Percentiles rank a stretch among this genome's conserved stretches.
These are phyloP conservation scores for Ornithorhynchus anatinus DNA, from an alignment of 2,113 vertebrate species.

Conservation along the genomic window DNA sequence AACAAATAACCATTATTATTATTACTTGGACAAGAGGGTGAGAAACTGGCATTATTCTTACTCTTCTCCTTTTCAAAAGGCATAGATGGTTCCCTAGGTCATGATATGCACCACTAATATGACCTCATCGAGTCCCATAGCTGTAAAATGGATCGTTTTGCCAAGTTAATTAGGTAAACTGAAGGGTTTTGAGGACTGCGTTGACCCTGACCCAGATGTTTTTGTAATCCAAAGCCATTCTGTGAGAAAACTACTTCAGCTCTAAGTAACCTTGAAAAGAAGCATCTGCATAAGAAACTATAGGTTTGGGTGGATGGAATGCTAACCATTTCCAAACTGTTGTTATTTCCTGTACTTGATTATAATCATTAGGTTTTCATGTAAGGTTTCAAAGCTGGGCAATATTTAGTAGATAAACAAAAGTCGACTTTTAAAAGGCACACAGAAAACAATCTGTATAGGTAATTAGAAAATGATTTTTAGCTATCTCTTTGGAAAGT, in stretches of 20 bases:
- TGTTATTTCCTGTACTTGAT: conserved; percentile 39
- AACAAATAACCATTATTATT: no score
- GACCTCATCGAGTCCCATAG: conserved; percentile 33
- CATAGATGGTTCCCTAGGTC: conserved; percentile 53
- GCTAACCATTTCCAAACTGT: conserved; percentile 26
- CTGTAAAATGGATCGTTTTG: conserved; percentile 36
- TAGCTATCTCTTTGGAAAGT: no score
- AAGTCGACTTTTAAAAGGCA: no score
- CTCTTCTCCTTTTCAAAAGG: conserved; percentile 16
- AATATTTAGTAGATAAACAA: conserved; percentile 4
- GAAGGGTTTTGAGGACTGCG: conserved; percentile 32
- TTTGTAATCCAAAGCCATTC: conserved; percentile 27
- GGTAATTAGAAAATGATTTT: no score
- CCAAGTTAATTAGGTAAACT: conserved; percentile 43
- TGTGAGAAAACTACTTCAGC: conserved; percentile 31
- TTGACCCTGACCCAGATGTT: conserved; percentile 20
- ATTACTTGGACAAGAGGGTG: no score
- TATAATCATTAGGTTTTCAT: conserved; percentile 19
- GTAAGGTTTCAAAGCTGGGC: conserved; percentile 17
- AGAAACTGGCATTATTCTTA: conserved; percentile 13
- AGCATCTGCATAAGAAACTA: conserved; percentile 18
- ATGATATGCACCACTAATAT: conserved; percentile 7
- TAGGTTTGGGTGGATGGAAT: neutral
- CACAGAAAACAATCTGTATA: no score
- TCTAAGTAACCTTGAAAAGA: conserved; percentile 24